These are phyloP conservation scores for Athalia cordata DNA, from an alignment of 2,888 invertebrate species.

Conservation along the genomic window DNA sequence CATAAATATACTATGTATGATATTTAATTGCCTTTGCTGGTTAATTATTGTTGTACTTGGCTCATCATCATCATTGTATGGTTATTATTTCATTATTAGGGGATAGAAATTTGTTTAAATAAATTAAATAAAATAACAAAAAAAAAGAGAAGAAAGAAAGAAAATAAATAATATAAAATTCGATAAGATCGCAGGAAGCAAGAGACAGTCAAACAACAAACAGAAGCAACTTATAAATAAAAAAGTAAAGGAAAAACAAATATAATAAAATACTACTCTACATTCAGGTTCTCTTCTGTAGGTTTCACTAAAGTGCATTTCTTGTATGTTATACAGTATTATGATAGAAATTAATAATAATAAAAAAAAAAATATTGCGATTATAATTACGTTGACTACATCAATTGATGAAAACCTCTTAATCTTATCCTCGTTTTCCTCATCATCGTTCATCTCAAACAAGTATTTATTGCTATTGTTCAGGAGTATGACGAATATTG, in stretches of 20 bases:
- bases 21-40: constrained; percentile 31
- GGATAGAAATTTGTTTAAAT: constrained; percentile 48
- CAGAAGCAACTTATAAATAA: constrained; percentile 54
- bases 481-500: too few relatives aligned
- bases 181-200: constrained; percentile 55
- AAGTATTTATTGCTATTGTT: too few relatives aligned
- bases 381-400: constrained; percentile 19
- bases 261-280: constrained; percentile 62
- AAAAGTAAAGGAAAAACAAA: constrained; percentile 53
- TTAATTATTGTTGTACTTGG: constrained; percentile 23
- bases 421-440: not conserved
- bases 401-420: not conserved
- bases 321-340: constrained; percentile 94
- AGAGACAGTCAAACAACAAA: constrained; percentile 59
- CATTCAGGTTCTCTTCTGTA: constrained; percentile 84
- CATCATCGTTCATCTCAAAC: not conserved
- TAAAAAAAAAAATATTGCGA: constrained; percentile 62
- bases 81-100: constrained; percentile 34
- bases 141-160: constrained; percentile 6
- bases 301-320: constrained; percentile 93
- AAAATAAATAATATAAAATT: constrained; percentile 29
- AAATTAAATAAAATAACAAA: constrained; percentile 10
- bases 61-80: constrained; percentile 8
- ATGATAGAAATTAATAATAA: constrained; percentile 78
- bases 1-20: constrained; percentile 4